These are phyloP conservation scores for Odontothrips loti DNA, from an alignment of 2,888 invertebrate species.

Conservation along the genomic window DNA sequence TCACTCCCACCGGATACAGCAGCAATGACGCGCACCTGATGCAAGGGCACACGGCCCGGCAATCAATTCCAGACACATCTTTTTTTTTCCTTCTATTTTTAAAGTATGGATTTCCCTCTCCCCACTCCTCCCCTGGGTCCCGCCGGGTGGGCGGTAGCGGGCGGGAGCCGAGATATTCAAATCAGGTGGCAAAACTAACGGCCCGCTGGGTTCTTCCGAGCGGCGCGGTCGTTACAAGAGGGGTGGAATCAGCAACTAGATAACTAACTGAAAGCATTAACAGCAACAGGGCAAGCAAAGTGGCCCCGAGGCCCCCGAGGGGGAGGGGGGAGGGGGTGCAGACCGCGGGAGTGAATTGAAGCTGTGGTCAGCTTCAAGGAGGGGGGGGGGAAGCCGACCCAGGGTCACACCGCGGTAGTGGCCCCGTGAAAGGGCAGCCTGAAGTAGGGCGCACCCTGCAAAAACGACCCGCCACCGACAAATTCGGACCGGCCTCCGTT, in stretches of 20 bases:
- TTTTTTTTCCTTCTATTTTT: not conserved
- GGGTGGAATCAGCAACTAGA: conserved; percentile 22
- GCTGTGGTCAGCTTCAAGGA: conserved; percentile 8
- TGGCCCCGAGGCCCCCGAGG: not conserved
- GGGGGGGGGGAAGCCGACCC: not conserved
- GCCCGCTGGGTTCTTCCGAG: too few species aligned
- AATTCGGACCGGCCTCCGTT: too few species aligned
- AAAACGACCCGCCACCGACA: too few species aligned
- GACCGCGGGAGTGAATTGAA: conserved; percentile 11
- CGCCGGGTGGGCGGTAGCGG: too few species aligned
- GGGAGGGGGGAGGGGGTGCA: not conserved
- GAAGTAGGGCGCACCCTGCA: too few species aligned
- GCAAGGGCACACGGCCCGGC: too few species aligned
- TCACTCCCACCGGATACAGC: too few species aligned
- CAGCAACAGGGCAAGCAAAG: conserved; percentile 3
- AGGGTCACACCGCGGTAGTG: too few species aligned
- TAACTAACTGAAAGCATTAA: conserved; percentile 8
- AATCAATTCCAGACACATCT: too few species aligned
- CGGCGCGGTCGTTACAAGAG: not conserved
- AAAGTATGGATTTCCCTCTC: not conserved
- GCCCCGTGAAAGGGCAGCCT: too few species aligned
- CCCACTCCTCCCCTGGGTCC: too few species aligned
- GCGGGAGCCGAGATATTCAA: conserved; percentile 10
- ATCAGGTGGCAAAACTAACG: not conserved
- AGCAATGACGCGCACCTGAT: too few species aligned